phyloP scores from a whole-genome alignment of 1,140 invertebrate genomes.

The Spodoptera frugiperda region DNA sequence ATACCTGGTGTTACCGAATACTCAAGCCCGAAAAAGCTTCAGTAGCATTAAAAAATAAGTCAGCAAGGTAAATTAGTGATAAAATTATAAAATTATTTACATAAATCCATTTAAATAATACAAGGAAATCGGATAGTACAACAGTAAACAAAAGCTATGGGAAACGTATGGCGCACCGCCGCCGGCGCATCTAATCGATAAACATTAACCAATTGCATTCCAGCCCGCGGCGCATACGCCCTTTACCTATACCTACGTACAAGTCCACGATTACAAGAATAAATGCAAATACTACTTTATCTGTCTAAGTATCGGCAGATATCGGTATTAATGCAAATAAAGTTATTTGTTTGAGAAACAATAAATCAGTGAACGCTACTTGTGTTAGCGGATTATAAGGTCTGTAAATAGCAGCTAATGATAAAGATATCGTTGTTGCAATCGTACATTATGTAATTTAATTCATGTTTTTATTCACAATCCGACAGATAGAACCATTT shows the following conservation, averaged over 20 bases:
- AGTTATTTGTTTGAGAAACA: constrained; percentile 35
- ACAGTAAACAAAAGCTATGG: constrained; percentile 58
- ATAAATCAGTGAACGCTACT: constrained; percentile 38
- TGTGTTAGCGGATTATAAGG: constrained; percentile 21
- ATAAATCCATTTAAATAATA: constrained; percentile 27
- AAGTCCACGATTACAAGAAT: constrained; percentile 35
- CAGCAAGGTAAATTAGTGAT: background rate
- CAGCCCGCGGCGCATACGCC: constrained; percentile 46
- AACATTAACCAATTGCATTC: constrained; percentile 68
- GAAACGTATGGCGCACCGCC: constrained; percentile 54
- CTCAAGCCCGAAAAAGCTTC: background rate
- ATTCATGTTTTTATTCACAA: constrained; percentile 9
- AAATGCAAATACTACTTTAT: constrained; percentile 37
- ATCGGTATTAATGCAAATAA: constrained; percentile 48
- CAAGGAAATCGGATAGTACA: constrained; percentile 48
- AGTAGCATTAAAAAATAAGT: background rate
- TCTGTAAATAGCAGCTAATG: constrained; percentile 26
- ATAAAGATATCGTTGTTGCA: constrained; percentile 22
- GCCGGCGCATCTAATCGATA: constrained; percentile 72
- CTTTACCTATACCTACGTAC: constrained; percentile 19
- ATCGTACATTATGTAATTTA: constrained; percentile 13
- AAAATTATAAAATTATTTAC: background rate
- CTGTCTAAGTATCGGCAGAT: constrained; percentile 38
- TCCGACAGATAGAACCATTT: constrained; percentile 26
- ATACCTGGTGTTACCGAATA: background rate